These are phyloP conservation scores for Chunga burmeisteri DNA, from an alignment of 2,113 vertebrate genomes.

Conservation along the genomic window DNA sequence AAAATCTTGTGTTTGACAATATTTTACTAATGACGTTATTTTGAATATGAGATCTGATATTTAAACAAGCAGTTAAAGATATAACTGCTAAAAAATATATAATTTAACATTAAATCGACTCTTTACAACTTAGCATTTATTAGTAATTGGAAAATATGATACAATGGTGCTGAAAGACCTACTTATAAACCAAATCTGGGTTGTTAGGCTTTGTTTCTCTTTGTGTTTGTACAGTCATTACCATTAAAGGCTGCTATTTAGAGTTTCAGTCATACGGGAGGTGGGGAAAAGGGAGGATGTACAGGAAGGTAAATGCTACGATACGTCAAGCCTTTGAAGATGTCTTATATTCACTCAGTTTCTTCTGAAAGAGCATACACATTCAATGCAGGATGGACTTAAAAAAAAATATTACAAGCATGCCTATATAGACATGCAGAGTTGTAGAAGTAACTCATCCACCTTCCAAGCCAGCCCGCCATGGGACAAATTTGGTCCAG, in stretches of 20 bases:
- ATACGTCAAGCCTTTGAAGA: background rate
- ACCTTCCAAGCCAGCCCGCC: background rate
- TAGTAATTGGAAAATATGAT: background rate
- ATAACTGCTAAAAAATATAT: background rate
- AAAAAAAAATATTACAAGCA: background rate
- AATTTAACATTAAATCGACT: background rate
- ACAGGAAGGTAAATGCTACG: background rate
- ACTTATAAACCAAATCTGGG: background rate
- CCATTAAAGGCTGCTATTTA: background rate
- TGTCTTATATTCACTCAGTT: background rate
- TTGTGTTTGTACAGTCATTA: background rate
- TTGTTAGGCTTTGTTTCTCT: background rate
- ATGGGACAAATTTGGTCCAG: background rate
- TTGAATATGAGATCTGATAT: background rate
- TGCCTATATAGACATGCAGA: background rate
- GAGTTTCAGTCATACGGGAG: background rate
- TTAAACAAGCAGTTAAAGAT: background rate
- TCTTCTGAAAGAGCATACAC: background rate
- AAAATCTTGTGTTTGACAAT: background rate
- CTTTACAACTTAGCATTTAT: background rate
- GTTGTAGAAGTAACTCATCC: background rate
- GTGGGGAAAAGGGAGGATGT: background rate
- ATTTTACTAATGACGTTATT: background rate
- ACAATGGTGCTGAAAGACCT: background rate
- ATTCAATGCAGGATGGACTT: background rate